Percentiles rank a stretch among this genome's conserved stretches.
phyloP scores from a whole-genome alignment of 2,888 invertebrate genomes.

The Galerucella nymphaeae region DNA sequence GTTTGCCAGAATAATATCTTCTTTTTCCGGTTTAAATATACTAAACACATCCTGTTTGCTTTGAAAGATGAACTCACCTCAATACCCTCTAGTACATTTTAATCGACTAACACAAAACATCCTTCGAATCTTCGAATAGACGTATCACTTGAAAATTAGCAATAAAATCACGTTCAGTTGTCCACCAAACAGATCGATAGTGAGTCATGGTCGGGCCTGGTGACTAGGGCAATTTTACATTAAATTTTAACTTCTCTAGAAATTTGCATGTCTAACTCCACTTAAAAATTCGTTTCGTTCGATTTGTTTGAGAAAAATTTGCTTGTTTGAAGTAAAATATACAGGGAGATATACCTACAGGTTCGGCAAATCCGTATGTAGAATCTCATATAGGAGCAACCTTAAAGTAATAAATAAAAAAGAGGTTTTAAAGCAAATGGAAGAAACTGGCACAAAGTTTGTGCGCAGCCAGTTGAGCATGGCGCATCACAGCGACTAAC shows the following conservation, averaged over 20 bases:
- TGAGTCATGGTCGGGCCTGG: neutral
- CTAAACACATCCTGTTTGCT: conserved; percentile 14
- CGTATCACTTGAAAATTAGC: neutral
- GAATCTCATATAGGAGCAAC: too few relatives aligned
- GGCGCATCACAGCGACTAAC: too few relatives aligned
- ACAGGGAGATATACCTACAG: too few relatives aligned
- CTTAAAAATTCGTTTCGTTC: neutral
- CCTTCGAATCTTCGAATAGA: conserved; percentile 20
- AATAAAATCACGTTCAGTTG: neutral
- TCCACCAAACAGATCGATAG: conserved; percentile 9
- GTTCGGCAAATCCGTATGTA: too few relatives aligned
- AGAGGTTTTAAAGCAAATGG: too few relatives aligned
- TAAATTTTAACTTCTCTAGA: neutral
- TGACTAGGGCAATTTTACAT: neutral
- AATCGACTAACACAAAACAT: conserved; percentile 14
- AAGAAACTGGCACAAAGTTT: too few relatives aligned
- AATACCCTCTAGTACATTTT: neutral
- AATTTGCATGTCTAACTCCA: conserved; percentile 1
- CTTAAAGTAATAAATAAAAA: too few relatives aligned
- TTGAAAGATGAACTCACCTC: conserved; percentile 15
- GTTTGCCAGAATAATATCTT: conserved; percentile 4
- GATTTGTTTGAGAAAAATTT: conserved; percentile 1
- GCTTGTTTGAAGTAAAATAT: too few relatives aligned
- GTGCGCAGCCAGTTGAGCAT: too few relatives aligned
- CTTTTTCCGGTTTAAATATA: conserved; percentile 2